These are phyloP conservation scores for Pseudomyrmex dendroicus DNA, from an alignment of 1,140 invertebrate species.

Conservation along the genomic window DNA sequence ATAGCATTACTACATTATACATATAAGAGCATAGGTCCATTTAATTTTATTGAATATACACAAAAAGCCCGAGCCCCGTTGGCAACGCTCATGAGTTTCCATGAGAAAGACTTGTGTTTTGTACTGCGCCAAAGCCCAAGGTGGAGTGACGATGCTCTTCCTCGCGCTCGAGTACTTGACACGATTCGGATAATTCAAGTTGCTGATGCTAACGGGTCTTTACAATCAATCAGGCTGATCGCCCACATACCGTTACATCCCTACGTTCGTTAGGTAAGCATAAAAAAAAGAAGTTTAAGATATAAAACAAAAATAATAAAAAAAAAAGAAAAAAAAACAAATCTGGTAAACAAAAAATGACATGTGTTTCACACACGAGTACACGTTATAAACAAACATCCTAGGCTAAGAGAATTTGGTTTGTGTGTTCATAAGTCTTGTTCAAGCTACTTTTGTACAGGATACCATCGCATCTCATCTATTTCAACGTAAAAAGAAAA, in stretches of 20 bases:
- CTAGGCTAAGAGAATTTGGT: conserved; percentile 78
- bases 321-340: background rate
- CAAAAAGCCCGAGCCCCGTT: conserved; percentile 69
- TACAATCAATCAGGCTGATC: conserved; percentile 70
- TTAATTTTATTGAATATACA: conserved; percentile 74
- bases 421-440: conserved; percentile 78
- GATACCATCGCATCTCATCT: conserved; percentile 75
- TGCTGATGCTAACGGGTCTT: conserved; percentile 74
- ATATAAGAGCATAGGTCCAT: conserved; percentile 73
- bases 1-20: conserved; percentile 69
- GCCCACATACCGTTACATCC: conserved; percentile 72
- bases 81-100: conserved; percentile 58
- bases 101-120: conserved; percentile 65
- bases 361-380: conserved; percentile 61
- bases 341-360: conserved; percentile 53
- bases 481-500: conserved; percentile 61
- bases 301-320: background rate
- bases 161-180: conserved; percentile 62
- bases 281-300: conserved; percentile 55
- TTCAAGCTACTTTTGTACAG: conserved; percentile 79
- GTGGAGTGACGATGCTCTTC: conserved; percentile 38
- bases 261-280: conserved; percentile 73
- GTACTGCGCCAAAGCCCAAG: conserved; percentile 57
- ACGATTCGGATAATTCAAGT: conserved; percentile 65
- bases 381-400: conserved; percentile 65